Conservation (phyloP, 2,888 invertebrate genomes). For the Odontocerum albicorne region DNA sequence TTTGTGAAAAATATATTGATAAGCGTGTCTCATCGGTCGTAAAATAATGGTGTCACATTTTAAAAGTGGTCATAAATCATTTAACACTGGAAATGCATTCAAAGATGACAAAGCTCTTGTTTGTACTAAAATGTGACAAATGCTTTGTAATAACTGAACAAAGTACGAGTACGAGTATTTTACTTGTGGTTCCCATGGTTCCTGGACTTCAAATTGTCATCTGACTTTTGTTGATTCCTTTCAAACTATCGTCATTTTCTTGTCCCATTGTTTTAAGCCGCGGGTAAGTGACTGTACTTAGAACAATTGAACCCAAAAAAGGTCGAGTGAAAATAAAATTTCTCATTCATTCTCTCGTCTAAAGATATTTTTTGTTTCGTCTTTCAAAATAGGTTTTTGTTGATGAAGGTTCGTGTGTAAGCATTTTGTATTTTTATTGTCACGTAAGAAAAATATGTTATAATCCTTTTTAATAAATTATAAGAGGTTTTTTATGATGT, state of each 20-base stretch:
- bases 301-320: not conserved
- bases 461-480: too few species aligned
- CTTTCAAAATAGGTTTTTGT: too few species aligned
- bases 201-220: conserved; percentile 7
- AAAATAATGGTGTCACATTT: conserved; percentile 11
- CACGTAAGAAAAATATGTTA: too few species aligned
- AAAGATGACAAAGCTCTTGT: conserved; percentile 9
- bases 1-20: too few species aligned
- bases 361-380: too few species aligned
- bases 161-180: too few species aligned
- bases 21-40: conserved; percentile 2
- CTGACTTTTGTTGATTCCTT: conserved; percentile 11
- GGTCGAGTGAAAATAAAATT: not conserved
- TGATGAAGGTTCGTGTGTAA: too few species aligned
- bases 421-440: too few species aligned
- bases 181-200: conserved; percentile 25
- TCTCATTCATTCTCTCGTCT: not conserved
- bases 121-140: conserved; percentile 23
- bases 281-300: not conserved
- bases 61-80: conserved; percentile 19
- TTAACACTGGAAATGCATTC: conserved; percentile 7
- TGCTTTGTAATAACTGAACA: conserved; percentile 17
- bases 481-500: too few species aligned
- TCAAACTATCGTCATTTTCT: conserved; percentile 5
- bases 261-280: conserved; percentile 10